Base-by-base conservation (phyloP, 2,888 invertebrate species). In the Netelia fuscicornis region DNA sequence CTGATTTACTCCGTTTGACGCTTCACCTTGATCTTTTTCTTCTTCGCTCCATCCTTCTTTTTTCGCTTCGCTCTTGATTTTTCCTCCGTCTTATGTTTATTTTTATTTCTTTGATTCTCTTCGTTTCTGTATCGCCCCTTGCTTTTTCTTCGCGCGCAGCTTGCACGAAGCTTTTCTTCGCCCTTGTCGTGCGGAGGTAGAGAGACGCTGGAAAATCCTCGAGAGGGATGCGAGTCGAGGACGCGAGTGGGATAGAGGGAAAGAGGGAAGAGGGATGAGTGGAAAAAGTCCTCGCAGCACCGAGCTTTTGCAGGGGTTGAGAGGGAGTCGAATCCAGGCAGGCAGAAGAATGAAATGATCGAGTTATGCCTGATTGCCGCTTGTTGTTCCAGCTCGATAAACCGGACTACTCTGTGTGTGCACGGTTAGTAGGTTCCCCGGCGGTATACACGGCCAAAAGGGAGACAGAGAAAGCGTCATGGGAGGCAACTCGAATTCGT, bases 311-410 rank as follows among this genome's bases (percentile, higher is more conserved):
- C 30, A 75, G 76, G 86, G 81, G 81, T 78, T 60, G 86, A 88
- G 86, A 89, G 91, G 80, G 89, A 56, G 72, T 64, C 42, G 89
- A 5, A 89, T 89, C 88, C 85, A 88, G 86, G 86, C 88, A 88
- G 88, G 88, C 87, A 89, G 90, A 92, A 92, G 92, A 92, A 92
- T 91, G 90, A 92, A 91, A 92, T 92, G 92, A 92, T 92, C 92
- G 92, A 92, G 92, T 92, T 92, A 92, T 92, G 92, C 90, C 90
- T 92, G 92, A 92, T 92, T 92, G 92, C 92, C 91, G 92, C 92
- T 92, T 92, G 92, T 92, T 92, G 92, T 92, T 92, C 92, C 92
- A 92, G 92, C 90, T 90, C 92, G 91, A 92, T 92, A 92, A 92
- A 92, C 89, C 91, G 91, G 91, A 91, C 30, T 30, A 30, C 90